Conservation (phyloP, 2,888 invertebrate species). For the Melieria picta region DNA sequence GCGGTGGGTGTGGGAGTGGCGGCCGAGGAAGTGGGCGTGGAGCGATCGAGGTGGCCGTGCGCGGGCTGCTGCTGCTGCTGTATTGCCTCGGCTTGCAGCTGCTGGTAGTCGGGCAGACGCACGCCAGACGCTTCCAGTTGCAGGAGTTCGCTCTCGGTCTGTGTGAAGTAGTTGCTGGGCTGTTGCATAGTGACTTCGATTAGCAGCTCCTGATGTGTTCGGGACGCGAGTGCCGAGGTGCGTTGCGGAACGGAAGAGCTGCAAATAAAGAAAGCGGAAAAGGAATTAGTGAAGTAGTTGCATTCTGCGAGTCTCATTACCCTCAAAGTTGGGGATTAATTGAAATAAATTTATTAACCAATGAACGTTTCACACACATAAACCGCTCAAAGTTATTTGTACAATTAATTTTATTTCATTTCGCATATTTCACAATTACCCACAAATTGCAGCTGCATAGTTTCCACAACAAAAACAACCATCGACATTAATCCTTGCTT, state of each 20-base stretch:
- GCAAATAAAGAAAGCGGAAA: constrained; percentile 28
- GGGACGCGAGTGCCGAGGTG: constrained; percentile 19
- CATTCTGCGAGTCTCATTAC: too few species aligned
- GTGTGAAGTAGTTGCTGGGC: constrained; percentile 62
- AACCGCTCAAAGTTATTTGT: not conserved
- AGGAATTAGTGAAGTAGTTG: not conserved
- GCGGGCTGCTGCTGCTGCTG: constrained; percentile 37
- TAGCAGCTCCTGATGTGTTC: constrained; percentile 50
- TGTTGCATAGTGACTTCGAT: constrained; percentile 55
- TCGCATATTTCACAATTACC: not conserved
- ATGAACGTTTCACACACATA: not conserved
- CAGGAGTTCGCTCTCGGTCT: constrained; percentile 64
- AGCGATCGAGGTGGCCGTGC: constrained; percentile 35
- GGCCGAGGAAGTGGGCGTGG: constrained; percentile 37
- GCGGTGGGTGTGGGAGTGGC: constrained; percentile 46
- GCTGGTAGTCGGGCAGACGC: constrained; percentile 48
- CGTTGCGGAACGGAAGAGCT: constrained; percentile 33
- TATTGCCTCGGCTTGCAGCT: constrained; percentile 47
- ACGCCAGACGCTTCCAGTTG: constrained; percentile 58
- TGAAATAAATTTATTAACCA: not conserved
- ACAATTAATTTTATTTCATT: not conserved
- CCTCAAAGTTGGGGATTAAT: too few species aligned
- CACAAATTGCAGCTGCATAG: too few species aligned
- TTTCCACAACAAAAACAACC: too few species aligned
- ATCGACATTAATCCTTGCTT: too few species aligned